Evolutionary conservation across 2,888 invertebrate genomes (phyloP).

Genomic region (Microplitis deprimator): DNA sequence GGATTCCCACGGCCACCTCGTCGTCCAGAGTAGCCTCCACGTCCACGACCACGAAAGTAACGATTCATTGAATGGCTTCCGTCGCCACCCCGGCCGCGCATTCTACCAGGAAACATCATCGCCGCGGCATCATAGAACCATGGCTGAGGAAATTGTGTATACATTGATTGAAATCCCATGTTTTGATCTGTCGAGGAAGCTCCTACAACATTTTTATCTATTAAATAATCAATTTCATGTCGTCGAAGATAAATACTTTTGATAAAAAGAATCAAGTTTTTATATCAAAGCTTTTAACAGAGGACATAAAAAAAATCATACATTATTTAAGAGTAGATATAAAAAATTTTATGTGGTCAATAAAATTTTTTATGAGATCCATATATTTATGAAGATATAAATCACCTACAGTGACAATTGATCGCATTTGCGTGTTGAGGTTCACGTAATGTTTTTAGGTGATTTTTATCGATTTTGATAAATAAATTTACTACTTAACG

Average conservation of each 20-base stretch:
- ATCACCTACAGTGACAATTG: neutral
- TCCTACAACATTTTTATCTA: slow-evolving; percentile 40
- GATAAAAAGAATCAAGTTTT: neutral
- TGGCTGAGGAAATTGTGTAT: slow-evolving; percentile 61
- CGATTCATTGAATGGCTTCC: slow-evolving; percentile 44
- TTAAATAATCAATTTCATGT: slow-evolving; percentile 8
- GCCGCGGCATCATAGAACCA: slow-evolving; percentile 65
- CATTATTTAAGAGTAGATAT: slow-evolving; percentile 5
- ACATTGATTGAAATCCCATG: slow-evolving; percentile 57
- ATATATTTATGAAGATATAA: neutral
- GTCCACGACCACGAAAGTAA: slow-evolving; percentile 56
- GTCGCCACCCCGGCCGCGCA: slow-evolving; percentile 53
- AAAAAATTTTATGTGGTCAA: neutral
- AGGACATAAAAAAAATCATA: slow-evolving; percentile 11
- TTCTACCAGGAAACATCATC: slow-evolving; percentile 58
- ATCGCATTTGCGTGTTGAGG: neutral
- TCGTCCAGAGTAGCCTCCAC: slow-evolving; percentile 49
- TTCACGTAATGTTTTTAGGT: neutral
- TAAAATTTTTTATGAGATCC: neutral
- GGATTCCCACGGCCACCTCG: slow-evolving; percentile 48
- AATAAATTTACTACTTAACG: no score
- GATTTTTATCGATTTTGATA: no score
- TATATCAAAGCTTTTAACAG: neutral
- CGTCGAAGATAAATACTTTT: neutral
- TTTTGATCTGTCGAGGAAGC: slow-evolving; percentile 49